Percentiles rank a stretch among this genome's conserved stretches.
Evolutionary conservation across 2,113 vertebrate species (phyloP).

Genomic region (Plectropomus leopardus): DNA sequence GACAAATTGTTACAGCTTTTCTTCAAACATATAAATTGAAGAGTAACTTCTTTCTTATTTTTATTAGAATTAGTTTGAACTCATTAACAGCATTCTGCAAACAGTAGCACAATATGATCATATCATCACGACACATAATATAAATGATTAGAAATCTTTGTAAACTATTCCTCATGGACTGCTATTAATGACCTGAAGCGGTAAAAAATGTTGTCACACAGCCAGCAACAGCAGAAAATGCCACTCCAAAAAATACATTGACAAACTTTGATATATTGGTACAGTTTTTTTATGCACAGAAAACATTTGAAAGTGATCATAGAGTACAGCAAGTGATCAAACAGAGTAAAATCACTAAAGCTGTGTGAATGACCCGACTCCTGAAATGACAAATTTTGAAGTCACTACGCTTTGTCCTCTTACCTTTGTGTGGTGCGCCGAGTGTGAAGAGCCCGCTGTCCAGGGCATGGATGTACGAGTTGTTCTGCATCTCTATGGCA

Average conservation of each 20-base stretch:
- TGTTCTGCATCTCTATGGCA: conserved; percentile 96
- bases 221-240: neutral
- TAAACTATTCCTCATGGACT: too few species aligned
- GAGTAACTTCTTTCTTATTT: too few species aligned
- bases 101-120: neutral
- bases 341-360: neutral
- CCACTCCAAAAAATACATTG: too few species aligned
- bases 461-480: conserved; percentile 93
- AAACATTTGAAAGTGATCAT: too few species aligned
- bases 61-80: neutral
- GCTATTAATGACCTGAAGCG: too few species aligned
- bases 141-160: too few species aligned
- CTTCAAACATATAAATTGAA: neutral
- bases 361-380: neutral
- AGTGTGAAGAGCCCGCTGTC: conserved; percentile 97
- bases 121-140: neutral
- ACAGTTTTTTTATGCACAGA: neutral
- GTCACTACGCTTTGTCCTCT: conserved; percentile 17
- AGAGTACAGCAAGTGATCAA: neutral
- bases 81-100: neutral
- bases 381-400: neutral
- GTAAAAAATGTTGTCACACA: neutral
- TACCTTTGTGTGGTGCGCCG: conserved; percentile 94
- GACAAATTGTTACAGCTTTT: neutral
- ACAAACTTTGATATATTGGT: neutral